These are phyloP conservation scores for Agriopis aurantiaria DNA, from an alignment of 2,888 invertebrate genomes.

Conservation along the genomic window DNA sequence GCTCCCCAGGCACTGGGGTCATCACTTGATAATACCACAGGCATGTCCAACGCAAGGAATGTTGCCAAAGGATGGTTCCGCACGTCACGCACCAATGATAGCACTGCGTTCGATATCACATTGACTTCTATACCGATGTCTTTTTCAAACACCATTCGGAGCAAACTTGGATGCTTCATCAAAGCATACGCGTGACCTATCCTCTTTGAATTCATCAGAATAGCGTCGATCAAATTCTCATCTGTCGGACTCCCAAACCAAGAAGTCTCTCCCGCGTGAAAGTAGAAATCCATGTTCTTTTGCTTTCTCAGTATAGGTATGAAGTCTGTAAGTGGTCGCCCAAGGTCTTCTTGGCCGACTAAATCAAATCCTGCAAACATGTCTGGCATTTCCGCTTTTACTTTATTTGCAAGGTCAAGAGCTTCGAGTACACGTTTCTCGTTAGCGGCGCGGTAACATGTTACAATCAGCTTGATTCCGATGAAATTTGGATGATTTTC, in stretches of 20 bases:
- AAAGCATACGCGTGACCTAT: slow-evolving; percentile 93
- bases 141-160: slow-evolving; percentile 83
- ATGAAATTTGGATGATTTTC: slow-evolving; percentile 88
- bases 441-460: slow-evolving; percentile 55
- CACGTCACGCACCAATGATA: slow-evolving; percentile 89
- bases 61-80: slow-evolving; percentile 91
- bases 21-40: slow-evolving; percentile 92
- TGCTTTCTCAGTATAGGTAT: slow-evolving; percentile 82
- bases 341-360: slow-evolving; percentile 92
- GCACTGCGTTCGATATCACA: slow-evolving; percentile 92
- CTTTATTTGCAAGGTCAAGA: slow-evolving; percentile 62
- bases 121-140: slow-evolving; percentile 92
- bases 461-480: slow-evolving; percentile 89
- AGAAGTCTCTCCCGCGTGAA: slow-evolving; percentile 94
- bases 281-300: slow-evolving; percentile 88
- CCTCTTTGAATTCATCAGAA: slow-evolving; percentile 90
- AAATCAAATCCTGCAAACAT: slow-evolving; percentile 93
- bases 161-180: slow-evolving; percentile 89
- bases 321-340: slow-evolving; percentile 87
- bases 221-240: slow-evolving; percentile 91
- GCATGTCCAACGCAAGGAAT: slow-evolving; percentile 89
- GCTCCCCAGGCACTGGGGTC: slow-evolving; percentile 93
- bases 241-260: slow-evolving; percentile 89
- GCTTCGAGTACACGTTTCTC: slow-evolving; percentile 73
- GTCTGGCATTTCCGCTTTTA: slow-evolving; percentile 86